Evolutionary conservation across 2,113 vertebrate genomes (phyloP), one percentile per base, ranked within the genome.

Genomic region (Anhinga rufa): DNA sequence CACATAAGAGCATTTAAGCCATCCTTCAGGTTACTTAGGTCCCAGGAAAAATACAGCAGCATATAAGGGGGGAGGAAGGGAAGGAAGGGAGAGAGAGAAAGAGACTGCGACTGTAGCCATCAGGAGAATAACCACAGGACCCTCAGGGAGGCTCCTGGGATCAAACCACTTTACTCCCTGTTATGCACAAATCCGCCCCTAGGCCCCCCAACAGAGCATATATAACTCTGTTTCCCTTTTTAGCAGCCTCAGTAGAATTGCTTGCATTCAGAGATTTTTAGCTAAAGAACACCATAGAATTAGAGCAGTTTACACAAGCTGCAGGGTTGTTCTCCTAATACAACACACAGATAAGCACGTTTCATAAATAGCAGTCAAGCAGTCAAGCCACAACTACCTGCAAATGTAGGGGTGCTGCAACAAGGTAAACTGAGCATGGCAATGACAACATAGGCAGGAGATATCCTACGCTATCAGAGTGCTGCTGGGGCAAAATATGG

Each of bases 381-480:
- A 72, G 54, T 10, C 29, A 29, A 51, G 57, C 32, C 61, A 78
- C 55, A 75, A 3, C 1, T 31, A 60, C 19, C 69, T 78, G 48
- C 55, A 91, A 83, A 20, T 17, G 17, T 10, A 20, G 19, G 13
- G 19, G 40, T 76, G 52, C 52, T 82, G 36, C 40, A 65, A 7
- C 8, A 16, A 74, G 49, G 26, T 3, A 36, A 81, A 26, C 40
- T 48, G 58, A 96, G 58, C 22, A 28, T 14, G 31, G 24, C 36
- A 46, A 4, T 31, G 55, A 7, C 16, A n/a, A 21, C 20, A 2
- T 2, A 44, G 57, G 25, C 25, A 57, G 84, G 57, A 86, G 13
- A 20, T 28, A 21, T 1, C 55, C 74, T 52, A 2, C 15, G 1
- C 3, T 14, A 4, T 2, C 54, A n/a, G 34, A 52, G 28, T 49